A percentile compares a stretch with the other conserved stretches of the same genome.
Evolutionary conservation across 2,888 invertebrate genomes (phyloP).

Genomic region (Adineta ricciae): DNA sequence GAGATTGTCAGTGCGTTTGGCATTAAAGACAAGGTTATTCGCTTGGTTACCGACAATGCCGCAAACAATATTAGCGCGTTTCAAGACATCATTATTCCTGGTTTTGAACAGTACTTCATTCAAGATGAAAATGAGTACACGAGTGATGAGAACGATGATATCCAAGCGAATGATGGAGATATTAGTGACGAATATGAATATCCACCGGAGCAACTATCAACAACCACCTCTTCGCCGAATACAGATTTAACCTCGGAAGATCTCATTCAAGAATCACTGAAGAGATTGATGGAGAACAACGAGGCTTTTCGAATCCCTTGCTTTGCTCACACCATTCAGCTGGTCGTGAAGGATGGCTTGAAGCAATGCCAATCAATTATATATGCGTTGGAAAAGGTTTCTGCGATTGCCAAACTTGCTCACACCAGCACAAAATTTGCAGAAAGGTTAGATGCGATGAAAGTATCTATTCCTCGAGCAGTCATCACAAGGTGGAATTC

Average conservation of each 20-base stretch:
- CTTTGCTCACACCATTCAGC: neutral
- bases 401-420: neutral
- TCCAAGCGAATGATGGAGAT: neutral
- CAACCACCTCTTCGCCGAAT: neutral
- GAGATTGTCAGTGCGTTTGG: neutral
- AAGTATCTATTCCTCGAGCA: neutral
- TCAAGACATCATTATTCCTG: neutral
- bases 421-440: neutral
- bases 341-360: neutral
- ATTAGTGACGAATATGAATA: neutral
- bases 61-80: neutral
- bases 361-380: neutral
- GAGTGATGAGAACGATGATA: neutral
- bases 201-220: neutral
- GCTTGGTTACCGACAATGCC: neutral
- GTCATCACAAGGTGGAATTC: neutral
- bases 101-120: neutral
- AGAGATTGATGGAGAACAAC: neutral
- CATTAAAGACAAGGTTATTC: neutral
- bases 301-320: neutral
- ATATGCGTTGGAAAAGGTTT: neutral
- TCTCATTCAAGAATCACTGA: neutral
- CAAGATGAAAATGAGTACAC: neutral
- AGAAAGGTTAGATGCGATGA: neutral
- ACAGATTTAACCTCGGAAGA: neutral